Base-by-base conservation (phyloP, 2,888 invertebrate genomes). In the Stictocephala bisonia region DNA sequence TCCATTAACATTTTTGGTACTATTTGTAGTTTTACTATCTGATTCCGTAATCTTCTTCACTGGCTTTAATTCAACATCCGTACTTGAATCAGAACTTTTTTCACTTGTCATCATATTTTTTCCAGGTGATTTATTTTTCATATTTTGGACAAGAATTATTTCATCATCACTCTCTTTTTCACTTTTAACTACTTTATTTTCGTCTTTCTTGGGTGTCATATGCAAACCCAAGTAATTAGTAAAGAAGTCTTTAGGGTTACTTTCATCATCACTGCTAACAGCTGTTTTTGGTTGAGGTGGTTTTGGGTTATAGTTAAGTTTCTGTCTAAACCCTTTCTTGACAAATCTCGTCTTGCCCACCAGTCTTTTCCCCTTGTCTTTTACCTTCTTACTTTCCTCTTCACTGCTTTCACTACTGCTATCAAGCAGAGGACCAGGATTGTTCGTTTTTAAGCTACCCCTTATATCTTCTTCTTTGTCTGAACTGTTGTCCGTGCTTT, bases 141-240 rank as follows among this genome's bases (percentile, higher is more conserved):
- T n/a, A n/a, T n/a, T 15, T n/a, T 44, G 9, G n/a, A 40, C n/a
- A 13, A 9, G 9, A 1, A 35, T 31, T 18, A 58, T 58, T 35
- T 60, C 60, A 22, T 60, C 60, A 24, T 60, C 60, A 60, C 60
- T 60, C 2, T 40, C 60, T 60, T 64, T 6, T 44, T 64, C 44
- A 9, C 41, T 26, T 44, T 22, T 64, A 44, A 27, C 27, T 18
- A n/a, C n/a, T n/a, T n/a, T n/a, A n/a, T n/a, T n/a, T n/a, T n/a
- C n/a, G n/a, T n/a, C n/a, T n/a, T n/a, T n/a, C n/a, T n/a, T n/a
- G n/a, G n/a, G n/a, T n/a, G n/a, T 60, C 22, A 20, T 44, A 15
- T 22, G 24, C 44, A 64, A 18, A n/a, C 64, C 64, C n/a, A 64
- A 64, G 27, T 64, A 64, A 18, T 26, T 44, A 15, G 64, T 44